Evolutionary conservation across 2,888 invertebrate species (phyloP).

Genomic region (Cancer borealis): DNA sequence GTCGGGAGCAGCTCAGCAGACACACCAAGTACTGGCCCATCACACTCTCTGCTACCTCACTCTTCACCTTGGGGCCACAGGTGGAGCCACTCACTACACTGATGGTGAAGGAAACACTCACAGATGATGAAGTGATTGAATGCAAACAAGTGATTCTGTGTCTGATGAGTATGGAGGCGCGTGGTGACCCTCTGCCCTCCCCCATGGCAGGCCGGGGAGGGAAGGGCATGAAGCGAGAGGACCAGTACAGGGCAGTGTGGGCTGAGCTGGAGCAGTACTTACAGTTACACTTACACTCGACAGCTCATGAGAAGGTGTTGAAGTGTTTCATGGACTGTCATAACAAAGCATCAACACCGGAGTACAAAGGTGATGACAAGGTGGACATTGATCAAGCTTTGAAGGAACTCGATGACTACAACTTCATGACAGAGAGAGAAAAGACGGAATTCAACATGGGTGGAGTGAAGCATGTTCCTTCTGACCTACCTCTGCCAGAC

Average conservation of each 20-base stretch:
- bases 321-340: slow-evolving; percentile 90
- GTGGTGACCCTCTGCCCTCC: slow-evolving; percentile 89
- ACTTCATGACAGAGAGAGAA: slow-evolving; percentile 75
- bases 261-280: slow-evolving; percentile 91
- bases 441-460: slow-evolving; percentile 91
- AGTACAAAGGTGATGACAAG: slow-evolving; percentile 81
- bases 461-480: slow-evolving; percentile 77
- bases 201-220: slow-evolving; percentile 79
- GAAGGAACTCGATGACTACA: slow-evolving; percentile 83
- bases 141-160: slow-evolving; percentile 92
- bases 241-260: slow-evolving; percentile 95
- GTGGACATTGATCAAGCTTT: slow-evolving; percentile 84
- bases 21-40: slow-evolving; percentile 90
- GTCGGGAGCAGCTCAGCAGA: slow-evolving; percentile 84
- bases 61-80: slow-evolving; percentile 89
- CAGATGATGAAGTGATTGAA: slow-evolving; percentile 91
- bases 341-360: slow-evolving; percentile 83
- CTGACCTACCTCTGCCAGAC: slow-evolving; percentile 65
- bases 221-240: slow-evolving; percentile 83
- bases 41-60: slow-evolving; percentile 92
- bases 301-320: slow-evolving; percentile 88
- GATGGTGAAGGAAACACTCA: slow-evolving; percentile 90
- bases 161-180: slow-evolving; percentile 89
- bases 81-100: slow-evolving; percentile 90
- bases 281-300: slow-evolving; percentile 88